Conservation (phyloP, 1,140 invertebrate species). For the Drosophila lacteicornis region DNA sequence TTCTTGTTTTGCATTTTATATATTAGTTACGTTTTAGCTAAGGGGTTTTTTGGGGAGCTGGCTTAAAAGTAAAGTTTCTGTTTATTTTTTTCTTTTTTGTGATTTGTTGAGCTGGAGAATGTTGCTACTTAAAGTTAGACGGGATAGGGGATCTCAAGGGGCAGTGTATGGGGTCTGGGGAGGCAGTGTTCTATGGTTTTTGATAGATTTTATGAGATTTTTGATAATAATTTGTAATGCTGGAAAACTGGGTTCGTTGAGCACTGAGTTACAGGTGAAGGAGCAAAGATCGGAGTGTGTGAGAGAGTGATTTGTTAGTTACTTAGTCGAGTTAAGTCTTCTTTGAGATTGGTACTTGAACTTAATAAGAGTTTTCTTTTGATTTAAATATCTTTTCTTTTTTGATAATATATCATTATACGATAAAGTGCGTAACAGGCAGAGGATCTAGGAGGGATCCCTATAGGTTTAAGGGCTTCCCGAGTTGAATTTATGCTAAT, state of each 20-base stretch:
- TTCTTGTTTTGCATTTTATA: conserved; percentile 20
- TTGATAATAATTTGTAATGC: conserved; percentile 20
- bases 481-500: conserved; percentile 69
- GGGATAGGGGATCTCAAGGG: background rate
- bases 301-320: conserved; percentile 28
- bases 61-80: conserved; percentile 48
- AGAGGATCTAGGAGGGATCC: conserved; percentile 18
- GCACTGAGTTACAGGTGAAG: conserved; percentile 50
- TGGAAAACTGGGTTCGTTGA: conserved; percentile 53
- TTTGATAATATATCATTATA: conserved; percentile 35
- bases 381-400: conserved; percentile 27
- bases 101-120: conserved; percentile 65
- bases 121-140: conserved; percentile 71
- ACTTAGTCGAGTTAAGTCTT: conserved; percentile 47
- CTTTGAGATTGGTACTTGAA: conserved; percentile 48
- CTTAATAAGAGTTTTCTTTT: conserved; percentile 34
- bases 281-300: conserved; percentile 28
- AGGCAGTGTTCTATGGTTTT: conserved; percentile 58
- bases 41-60: conserved; percentile 50
- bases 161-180: conserved; percentile 12
- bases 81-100: conserved; percentile 37
- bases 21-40: conserved; percentile 56
- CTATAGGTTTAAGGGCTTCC: background rate
- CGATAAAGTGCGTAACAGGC: conserved; percentile 49
- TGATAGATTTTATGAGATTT: conserved; percentile 3